phyloP scores from a whole-genome alignment of 2,888 invertebrate species.

The Leucoptera coffeella region DNA sequence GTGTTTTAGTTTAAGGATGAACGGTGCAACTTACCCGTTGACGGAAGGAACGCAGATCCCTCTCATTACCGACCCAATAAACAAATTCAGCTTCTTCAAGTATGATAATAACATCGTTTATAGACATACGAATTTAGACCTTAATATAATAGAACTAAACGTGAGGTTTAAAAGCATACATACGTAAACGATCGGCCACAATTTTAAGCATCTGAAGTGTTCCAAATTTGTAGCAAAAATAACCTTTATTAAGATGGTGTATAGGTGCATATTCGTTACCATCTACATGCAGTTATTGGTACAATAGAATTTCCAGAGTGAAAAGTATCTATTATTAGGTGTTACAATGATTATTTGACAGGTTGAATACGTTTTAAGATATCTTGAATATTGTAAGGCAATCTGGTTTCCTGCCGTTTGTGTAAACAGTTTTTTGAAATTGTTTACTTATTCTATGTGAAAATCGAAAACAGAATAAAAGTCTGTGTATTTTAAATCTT shows the following conservation, averaged over 20 bases:
- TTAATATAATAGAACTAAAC: conserved; percentile 7
- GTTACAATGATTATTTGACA: conserved; percentile 49
- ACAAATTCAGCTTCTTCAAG: conserved; percentile 24
- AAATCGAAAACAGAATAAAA: no score
- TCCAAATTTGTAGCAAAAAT: no score
- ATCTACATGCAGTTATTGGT: no score
- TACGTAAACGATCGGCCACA: no score
- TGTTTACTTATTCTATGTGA: no score
- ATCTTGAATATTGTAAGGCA: conserved; percentile 36
- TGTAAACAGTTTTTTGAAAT: conserved; percentile 44
- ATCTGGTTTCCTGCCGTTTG: conserved; percentile 46
- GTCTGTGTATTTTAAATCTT: no score
- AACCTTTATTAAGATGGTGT: no score
- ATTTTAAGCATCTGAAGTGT: no score
- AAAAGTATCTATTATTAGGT: conserved; percentile 47
- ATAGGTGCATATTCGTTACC: no score
- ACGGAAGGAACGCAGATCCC: conserved; percentile 32
- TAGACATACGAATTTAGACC: conserved; percentile 12
- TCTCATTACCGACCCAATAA: conserved; percentile 35
- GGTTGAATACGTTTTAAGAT: conserved; percentile 52
- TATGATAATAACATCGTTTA: conserved; percentile 19
- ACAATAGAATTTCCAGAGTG: no score
- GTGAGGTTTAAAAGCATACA: conserved; percentile 7
- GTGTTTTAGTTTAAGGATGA: no score
- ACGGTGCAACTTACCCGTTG: conserved; percentile 21